Evolutionary conservation across 2,888 invertebrate genomes (phyloP), one percentile per base, ranked within the genome.

Genomic region (Nowickia ferox): DNA sequence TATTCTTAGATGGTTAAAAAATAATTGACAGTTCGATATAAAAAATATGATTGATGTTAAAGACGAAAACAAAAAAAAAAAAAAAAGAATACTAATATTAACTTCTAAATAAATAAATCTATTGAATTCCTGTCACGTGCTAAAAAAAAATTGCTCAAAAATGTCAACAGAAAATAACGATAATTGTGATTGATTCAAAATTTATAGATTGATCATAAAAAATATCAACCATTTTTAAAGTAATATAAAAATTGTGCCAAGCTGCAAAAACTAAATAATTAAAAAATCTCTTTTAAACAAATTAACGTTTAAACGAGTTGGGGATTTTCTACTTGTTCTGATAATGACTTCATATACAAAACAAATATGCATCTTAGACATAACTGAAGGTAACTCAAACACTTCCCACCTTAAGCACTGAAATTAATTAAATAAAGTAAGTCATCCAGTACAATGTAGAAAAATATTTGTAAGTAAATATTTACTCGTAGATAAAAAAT

Each of bases 391-490:
- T 13, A 59, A 77, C 48, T 68, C 15, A 5, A 59, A 44, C 48
- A 38, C 15, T 15, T 40, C 22, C 9, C 19, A 53, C 80, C 72
- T 53, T 48, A 71, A 84, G 44, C 55, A 46, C 46, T 72, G 55
- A 77, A 80, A 80, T 84, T 84, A 84, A 84, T 84, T 84, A 81
- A 81, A 72, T 77, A 72, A 76, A 79, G 71, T 66, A 61, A 81
- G 40, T 55, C 72, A 66, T 48, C 48, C 10, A 48, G 55, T 48
- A 51, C 51, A 80, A 59, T 44, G 13, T 8, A 69, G 17, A 61
- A 44, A 53, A 78, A 46, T 68, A 30, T 59, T 44, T 44, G 17
- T 55, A 69, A 63, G 11, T 19, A 68, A 38, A 84, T 46, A 51
- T n/a, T n/a, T n/a, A n/a, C n/a, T n/a, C 10, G 61, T 22, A 65